Base-by-base conservation (phyloP, 1,140 invertebrate genomes). In the Drosophila erecta region DNA sequence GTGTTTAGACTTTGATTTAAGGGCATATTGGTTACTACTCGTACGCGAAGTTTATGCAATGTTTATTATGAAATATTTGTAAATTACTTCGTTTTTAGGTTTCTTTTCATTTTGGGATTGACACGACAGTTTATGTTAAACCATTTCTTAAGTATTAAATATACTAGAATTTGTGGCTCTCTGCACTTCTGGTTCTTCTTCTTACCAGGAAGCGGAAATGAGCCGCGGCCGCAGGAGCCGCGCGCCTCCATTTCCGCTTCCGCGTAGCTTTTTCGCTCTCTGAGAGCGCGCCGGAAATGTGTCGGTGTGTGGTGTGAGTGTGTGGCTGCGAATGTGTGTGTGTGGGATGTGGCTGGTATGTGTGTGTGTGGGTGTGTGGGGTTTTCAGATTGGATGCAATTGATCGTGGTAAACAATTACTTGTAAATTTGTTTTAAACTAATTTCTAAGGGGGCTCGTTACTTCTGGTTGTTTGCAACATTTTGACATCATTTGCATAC, bases 341-440 rank as follows among this genome's bases (percentile, higher is more conserved):
- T 47, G 43, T 61, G 40, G 43, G 49, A 35, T 61, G 55, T 43
- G 20, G 53, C 22, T 66, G 55, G 54, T 30, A 38, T 55, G 44
- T 38, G 24, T 77, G 27, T 37, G 33, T 47, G 49, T 59, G 41
- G 4, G 24, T 54, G 43, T 30, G 50, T 41, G 49, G 24, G 46
- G 37, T 79, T 38, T 46, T 40, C 72, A 77, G 40, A 43, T 71
- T 53, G 41, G 60, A 57, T 74, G 43, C 56, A 80, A 85, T 74
- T 69, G 76, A 84, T 84, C 76, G 65, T 69, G 70, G 80, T 84
- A 79, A 86, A 85, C 81, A 85, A 86, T 85, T 89, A 79, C 65
- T 80, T 89, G 79, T 87, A 87, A 87, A 87, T 87, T 87, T 87
- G 84, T 79, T 89, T 87, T 87, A 87, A 87, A 89, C 84, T 87